Base-by-base conservation (phyloP, 2,113 vertebrate species). In the Motacilla alba region DNA sequence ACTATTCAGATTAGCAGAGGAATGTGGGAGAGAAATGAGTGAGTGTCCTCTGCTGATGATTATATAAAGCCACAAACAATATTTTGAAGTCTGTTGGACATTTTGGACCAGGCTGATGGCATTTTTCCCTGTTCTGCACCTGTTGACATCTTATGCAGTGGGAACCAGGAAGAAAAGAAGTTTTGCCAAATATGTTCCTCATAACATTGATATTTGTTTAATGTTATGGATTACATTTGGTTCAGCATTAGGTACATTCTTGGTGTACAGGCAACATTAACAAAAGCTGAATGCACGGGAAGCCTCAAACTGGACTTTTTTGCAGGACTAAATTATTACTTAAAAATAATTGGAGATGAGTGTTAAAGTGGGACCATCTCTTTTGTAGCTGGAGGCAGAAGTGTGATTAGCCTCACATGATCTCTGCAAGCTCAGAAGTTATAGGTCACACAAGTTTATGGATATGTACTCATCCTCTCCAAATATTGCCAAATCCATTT, bases 361-460 rank as follows among this genome's bases (percentile, higher is more conserved):
- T 44, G 35, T 68, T 16, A 2, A 27, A 52, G 9, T 28, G 4
- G 20, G 20, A 47, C 8, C 1, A 0, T 20, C 9, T 77, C 53
- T 86, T 30, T 55, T 4, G 0, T 30, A 79, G 33, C 33, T 68
- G 39, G 15, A 67, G 28, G 4, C 37, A 53, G 63, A 60, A 8
- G 4, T 56, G 33, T 79, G 12, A 37, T 76, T 83, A 62, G 11
- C 22, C 15, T 73, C 49, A 24, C 11, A 23, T 9, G 26, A 43
- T 62, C 16, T 80, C 37, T 76, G 31, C 15, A 64, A 31, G 30
- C 17, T 23, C 55, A 11, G 31, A 62, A 59, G 22, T 79, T 53
- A 19, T 64, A 21, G 77, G 27, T 63, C 44, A 22, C 14, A 24
- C 6, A n/a, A 56, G 10, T 12, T 59, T 87, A n/a, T 39, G 55